Percentiles rank a stretch among this genome's conserved stretches.
Conservation (phyloP, 2,888 invertebrate species). For the Periphyllus acericola region DNA sequence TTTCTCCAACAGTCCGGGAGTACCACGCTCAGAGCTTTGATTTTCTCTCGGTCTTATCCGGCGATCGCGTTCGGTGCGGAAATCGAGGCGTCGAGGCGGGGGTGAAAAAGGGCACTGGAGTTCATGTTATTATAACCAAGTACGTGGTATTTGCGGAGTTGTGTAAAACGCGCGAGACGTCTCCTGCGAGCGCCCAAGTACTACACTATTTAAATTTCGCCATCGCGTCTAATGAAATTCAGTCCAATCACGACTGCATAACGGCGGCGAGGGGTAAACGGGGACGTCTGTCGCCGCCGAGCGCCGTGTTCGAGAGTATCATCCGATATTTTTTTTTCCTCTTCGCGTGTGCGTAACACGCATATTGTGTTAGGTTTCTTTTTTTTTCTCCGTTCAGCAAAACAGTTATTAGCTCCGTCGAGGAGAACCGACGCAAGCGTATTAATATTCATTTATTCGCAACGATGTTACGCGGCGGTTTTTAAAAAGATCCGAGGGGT, state of each 20-base stretch:
- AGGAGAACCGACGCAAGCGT: background rate
- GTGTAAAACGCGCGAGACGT: too few relatives aligned
- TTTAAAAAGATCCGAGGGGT: slow-evolving; percentile 51
- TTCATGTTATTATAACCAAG: too few relatives aligned
- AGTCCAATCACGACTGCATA: slow-evolving; percentile 4
- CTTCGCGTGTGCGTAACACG: too few relatives aligned
- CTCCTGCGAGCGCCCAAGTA: background rate
- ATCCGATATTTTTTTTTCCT: slow-evolving; percentile 25
- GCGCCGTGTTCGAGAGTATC: background rate
- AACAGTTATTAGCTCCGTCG: slow-evolving; percentile 47
- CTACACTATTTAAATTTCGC: background rate
- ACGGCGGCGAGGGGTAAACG: too few relatives aligned
- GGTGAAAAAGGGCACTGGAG: too few relatives aligned
- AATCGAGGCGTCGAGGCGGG: too few relatives aligned
- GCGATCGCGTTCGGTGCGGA: too few relatives aligned
- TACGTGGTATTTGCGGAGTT: too few relatives aligned
- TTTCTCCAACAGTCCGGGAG: too few relatives aligned
- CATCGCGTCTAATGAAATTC: slow-evolving; percentile 36
- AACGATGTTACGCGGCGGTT: slow-evolving; percentile 41
- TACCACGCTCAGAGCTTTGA: too few relatives aligned
- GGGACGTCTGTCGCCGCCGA: too few relatives aligned
- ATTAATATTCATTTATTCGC: slow-evolving; percentile 56
- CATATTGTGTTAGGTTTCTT: background rate
- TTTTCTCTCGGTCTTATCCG: too few relatives aligned
- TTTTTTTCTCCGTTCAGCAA: background rate